These are phyloP conservation scores for Tachypleus tridentatus DNA, from an alignment of 1,140 invertebrate species.

Conservation along the genomic window DNA sequence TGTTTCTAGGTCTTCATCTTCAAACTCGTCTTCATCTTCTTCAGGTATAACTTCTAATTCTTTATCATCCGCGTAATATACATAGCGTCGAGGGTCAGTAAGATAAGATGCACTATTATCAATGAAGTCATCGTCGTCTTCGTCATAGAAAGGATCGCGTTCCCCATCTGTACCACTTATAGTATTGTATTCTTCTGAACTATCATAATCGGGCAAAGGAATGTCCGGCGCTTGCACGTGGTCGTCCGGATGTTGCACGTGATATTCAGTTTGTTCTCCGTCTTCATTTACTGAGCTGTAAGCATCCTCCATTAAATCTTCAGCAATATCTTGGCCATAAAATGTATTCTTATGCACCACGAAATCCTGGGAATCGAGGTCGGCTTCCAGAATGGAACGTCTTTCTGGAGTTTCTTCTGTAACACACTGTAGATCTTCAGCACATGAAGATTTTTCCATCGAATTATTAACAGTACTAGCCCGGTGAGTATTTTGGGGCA, in stretches of 20 bases:
- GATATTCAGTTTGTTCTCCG: neutral
- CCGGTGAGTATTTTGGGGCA: no score
- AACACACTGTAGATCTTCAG: no score
- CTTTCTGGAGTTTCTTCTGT: no score
- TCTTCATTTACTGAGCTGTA: conserved; percentile 17
- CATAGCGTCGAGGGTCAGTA: conserved; percentile 12
- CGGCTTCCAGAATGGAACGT: no score
- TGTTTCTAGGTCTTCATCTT: conserved; percentile 10
- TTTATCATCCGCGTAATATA: conserved; percentile 19
- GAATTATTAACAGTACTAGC: no score
- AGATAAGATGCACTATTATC: conserved; percentile 15
- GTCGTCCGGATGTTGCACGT: conserved; percentile 10
- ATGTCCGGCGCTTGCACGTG: conserved; percentile 8
- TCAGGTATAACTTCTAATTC: conserved; percentile 24
- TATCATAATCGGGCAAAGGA: conserved; percentile 19
- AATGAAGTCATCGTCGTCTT: conserved; percentile 10
- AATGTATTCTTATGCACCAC: conserved; percentile 17
- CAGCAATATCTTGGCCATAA: conserved; percentile 11
- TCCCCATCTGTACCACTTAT: conserved; percentile 7
- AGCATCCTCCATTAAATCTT: conserved; percentile 15
- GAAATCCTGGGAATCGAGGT: conserved; percentile 15
- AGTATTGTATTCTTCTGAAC: conserved; percentile 18
- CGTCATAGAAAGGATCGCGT: conserved; percentile 2
- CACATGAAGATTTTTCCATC: no score
- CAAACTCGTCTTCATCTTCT: conserved; percentile 22